A percentile compares a stretch with the other conserved stretches of the same genome.
Conservation (phyloP, 2,113 vertebrate species). For the Nasalis larvatus region DNA sequence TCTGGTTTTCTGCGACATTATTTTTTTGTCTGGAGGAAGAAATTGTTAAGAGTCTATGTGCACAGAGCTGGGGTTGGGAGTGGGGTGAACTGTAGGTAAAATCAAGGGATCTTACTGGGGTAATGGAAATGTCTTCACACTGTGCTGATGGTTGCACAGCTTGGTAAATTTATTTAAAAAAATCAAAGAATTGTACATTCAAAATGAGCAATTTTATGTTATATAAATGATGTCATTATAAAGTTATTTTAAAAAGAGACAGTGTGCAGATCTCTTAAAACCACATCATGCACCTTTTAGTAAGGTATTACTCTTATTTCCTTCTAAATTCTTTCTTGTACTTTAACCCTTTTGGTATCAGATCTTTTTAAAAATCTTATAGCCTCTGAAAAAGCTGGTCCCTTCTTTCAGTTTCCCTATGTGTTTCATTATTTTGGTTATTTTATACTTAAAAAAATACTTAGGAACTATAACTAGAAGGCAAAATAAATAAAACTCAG, state of each 20-base stretch:
- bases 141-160: background rate
- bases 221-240: background rate
- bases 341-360: constrained; percentile 54
- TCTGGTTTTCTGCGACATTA: background rate
- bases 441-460: constrained; percentile 82
- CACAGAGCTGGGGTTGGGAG: background rate
- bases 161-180: background rate
- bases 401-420: background rate
- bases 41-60: background rate
- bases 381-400: background rate
- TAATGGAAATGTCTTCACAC: background rate
- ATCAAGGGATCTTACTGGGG: background rate
- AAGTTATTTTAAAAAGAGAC: background rate
- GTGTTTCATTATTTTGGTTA: constrained; percentile 65
- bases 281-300: background rate
- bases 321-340: constrained; percentile 54
- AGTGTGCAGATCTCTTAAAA: background rate
- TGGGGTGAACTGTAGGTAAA: background rate
- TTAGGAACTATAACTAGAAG: constrained; percentile 76
- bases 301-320: background rate
- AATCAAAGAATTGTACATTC: background rate
- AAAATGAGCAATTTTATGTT: background rate
- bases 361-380: constrained; percentile 34
- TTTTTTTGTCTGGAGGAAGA: constrained; percentile 39
- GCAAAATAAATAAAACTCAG: constrained; percentile 77